Evolutionary conservation across 1,140 invertebrate species (phyloP).

Genomic region (Holotrichia oblita): DNA sequence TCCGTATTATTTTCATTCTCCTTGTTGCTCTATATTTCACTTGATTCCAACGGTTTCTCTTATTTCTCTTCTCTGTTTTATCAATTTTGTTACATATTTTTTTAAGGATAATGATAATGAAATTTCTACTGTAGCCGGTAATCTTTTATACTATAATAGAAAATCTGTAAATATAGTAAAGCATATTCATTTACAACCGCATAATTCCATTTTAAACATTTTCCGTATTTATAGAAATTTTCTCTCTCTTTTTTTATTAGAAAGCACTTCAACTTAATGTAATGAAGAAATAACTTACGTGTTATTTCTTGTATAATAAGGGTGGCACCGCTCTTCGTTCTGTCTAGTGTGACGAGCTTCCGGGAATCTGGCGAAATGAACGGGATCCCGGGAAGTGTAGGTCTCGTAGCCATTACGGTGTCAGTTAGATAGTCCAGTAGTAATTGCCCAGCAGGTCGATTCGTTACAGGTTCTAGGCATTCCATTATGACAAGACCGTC

Average conservation of each 20-base stretch:
- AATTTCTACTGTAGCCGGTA: no score
- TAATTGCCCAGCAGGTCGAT: conserved; percentile 72
- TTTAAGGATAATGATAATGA: no score
- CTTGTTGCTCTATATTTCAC: no score
- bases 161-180: no score
- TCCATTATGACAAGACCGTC: conserved; percentile 80
- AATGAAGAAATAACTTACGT: conserved; percentile 60
- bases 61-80: no score
- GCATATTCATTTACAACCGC: no score
- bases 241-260: conserved; percentile 40
- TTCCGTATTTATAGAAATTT: no score
- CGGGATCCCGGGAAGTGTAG: conserved; percentile 72
- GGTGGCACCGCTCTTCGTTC: conserved; percentile 68
- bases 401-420: conserved; percentile 73
- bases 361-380: conserved; percentile 78
- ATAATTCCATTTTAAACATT: no score
- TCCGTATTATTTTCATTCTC: no score
- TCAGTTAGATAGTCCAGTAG: conserved; percentile 82
- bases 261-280: neutral
- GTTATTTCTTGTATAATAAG: conserved; percentile 78
- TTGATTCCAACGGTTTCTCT: no score
- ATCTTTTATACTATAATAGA: no score
- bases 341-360: conserved; percentile 75
- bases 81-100: no score
- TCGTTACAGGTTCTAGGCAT: conserved; percentile 74